These are phyloP conservation scores for Heliconius nattereri DNA, from an alignment of 1,140 invertebrate genomes.

Conservation along the genomic window DNA sequence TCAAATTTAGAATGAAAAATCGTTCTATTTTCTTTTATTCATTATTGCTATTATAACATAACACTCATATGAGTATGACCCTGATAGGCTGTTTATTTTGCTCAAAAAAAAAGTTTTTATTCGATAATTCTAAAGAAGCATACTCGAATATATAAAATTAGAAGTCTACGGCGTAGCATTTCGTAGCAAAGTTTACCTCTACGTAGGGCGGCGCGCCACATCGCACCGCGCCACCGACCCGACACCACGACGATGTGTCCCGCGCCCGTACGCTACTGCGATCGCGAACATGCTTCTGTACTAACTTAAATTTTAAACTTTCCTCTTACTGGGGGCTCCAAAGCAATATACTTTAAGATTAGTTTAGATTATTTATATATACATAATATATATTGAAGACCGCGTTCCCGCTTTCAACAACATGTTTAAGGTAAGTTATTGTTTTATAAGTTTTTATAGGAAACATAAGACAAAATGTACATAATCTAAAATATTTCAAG, in stretches of 20 bases:
- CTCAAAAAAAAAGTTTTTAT: too few relatives aligned
- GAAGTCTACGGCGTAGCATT: neutral
- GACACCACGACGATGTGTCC: conserved; percentile 54
- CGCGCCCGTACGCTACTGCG: conserved; percentile 34
- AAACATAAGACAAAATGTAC: too few relatives aligned
- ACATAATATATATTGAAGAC: conserved; percentile 15
- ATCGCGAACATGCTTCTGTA: conserved; percentile 45
- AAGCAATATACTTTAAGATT: conserved; percentile 55
- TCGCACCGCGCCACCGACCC: conserved; percentile 53
- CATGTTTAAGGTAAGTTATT: conserved; percentile 37
- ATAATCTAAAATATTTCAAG: too few relatives aligned
- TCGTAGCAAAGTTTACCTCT: neutral
- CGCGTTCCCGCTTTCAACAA: conserved; percentile 24
- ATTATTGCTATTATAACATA: too few relatives aligned
- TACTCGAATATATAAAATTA: neutral
- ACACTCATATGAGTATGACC: too few relatives aligned
- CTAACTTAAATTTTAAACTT: conserved; percentile 39
- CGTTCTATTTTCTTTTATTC: too few relatives aligned
- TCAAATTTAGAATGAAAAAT: too few relatives aligned
- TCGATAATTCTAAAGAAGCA: neutral
- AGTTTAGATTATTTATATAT: conserved; percentile 42
- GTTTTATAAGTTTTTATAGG: too few relatives aligned
- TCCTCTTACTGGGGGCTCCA: conserved; percentile 42
- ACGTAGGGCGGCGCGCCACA: conserved; percentile 51
- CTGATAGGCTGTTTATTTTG: too few relatives aligned